Evolutionary conservation across 2,113 vertebrate genomes (phyloP).

Genomic region (Elephas maximus): DNA sequence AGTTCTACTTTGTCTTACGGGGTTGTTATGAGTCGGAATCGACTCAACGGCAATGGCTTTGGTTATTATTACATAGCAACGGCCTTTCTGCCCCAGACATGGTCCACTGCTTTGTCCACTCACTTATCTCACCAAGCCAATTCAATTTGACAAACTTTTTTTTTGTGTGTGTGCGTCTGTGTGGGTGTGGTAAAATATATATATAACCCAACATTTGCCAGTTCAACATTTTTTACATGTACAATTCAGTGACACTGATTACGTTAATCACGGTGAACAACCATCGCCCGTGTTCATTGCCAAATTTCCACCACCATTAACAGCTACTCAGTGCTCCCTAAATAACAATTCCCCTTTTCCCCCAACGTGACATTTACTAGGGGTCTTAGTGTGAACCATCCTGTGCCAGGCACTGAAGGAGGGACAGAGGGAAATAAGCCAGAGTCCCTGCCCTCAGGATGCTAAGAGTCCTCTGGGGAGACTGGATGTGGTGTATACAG

Average conservation of each 20-base stretch:
- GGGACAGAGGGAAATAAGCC: not conserved
- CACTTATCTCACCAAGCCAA: not conserved
- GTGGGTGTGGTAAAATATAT: not conserved
- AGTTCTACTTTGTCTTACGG: not conserved
- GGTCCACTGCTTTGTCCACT: not conserved
- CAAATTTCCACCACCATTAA: not conserved
- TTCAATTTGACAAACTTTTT: not conserved
- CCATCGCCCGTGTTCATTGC: not conserved
- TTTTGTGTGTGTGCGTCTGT: not conserved
- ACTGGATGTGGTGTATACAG: fast-evolving
- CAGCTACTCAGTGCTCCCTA: not conserved
- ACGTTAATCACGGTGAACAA: not conserved
- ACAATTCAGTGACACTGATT: not conserved
- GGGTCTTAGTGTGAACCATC: not conserved
- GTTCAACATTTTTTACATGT: not conserved
- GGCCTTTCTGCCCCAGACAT: not conserved
- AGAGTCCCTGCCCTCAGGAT: not conserved
- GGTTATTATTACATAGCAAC: not conserved
- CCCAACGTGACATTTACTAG: not conserved
- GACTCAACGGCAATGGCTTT: not conserved
- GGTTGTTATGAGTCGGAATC: not conserved
- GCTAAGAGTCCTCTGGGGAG: not conserved
- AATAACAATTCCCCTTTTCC: not conserved
- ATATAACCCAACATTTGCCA: not conserved
- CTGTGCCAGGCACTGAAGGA: not conserved